Base-by-base conservation (phyloP, 1,140 invertebrate genomes). In the Belonocnema kinseyi region DNA sequence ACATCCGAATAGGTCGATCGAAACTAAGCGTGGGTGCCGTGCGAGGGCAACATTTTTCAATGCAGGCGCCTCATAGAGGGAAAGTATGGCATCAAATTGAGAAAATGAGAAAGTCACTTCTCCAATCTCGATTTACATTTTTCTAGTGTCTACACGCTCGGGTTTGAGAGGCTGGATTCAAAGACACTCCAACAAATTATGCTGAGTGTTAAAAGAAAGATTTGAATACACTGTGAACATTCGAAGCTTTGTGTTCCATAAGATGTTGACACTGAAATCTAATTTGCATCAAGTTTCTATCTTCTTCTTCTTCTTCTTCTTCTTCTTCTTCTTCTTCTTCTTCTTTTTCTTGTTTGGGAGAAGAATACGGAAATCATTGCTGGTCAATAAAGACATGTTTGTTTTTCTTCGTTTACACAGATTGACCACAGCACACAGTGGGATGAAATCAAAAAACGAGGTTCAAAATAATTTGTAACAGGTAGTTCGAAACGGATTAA, bases 211-310 rank as follows among this genome's bases (percentile, higher is more conserved):
- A 66, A 61, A 33, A 66, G 56, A 58, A 66, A 66, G 40, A n/a
- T 40, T 66, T n/a, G 12, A 66, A 66, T 33, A 40, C 21, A 66
- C 61, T 40, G 26, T 33, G 58, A 40, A 66, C 58, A 66, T 66
- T 66, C 58, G 16, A 66, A 66, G 58, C 61, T 66, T 66, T 66
- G 61, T 66, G 13, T 33, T 40, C 46, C 26, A n/a, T 66, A 33
- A 66, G 61, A 66, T 66, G 61, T 66, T 66, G 61, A 66, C 61
- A 66, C 33, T 66, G 33, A 66, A 66, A 66, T 40, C 61, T 26
- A 66, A 66, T 40, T 21, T 46, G 40, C 40, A 46, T 46, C 40
- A 46, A 46, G 40, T 46, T 46, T 46, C 40, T 40, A 7, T 40
- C 0, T 40, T 40, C 1, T 40, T 26, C 3, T n/a, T n/a, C n/a